Conservation (phyloP, 2,797 vertebrate species). For the Macrochelys suwanniensis region DNA sequence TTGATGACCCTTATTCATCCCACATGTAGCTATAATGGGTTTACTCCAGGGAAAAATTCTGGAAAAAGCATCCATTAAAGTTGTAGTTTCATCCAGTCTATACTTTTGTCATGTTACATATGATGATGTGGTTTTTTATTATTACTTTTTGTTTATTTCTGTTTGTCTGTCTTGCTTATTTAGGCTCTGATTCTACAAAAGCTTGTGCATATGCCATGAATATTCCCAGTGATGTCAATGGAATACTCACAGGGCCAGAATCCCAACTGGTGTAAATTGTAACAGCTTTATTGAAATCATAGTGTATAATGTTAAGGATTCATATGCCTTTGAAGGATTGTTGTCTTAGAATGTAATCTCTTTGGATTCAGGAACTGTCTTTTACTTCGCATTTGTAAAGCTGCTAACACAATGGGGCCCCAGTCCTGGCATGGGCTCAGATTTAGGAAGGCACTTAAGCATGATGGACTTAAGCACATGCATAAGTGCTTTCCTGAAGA, state of each 20-base stretch:
- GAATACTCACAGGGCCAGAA: fast-evolving
- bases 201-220: background rate
- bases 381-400: background rate
- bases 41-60: fast-evolving
- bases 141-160: background rate
- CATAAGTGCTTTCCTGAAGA: background rate
- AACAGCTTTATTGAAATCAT: background rate
- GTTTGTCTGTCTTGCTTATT: background rate
- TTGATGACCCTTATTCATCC: background rate
- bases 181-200: background rate
- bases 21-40: fast-evolving
- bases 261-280: background rate
- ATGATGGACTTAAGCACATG: background rate
- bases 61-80: background rate
- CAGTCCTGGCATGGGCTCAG: fast-evolving
- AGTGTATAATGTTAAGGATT: fast-evolving
- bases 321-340: background rate
- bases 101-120: background rate
- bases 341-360: background rate
- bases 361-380: background rate
- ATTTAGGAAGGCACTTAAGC: fast-evolving
- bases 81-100: background rate
- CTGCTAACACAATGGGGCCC: fast-evolving
- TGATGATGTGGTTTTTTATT: background rate
- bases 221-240: fast-evolving